Evolutionary conservation across 2,888 invertebrate species (phyloP).

Genomic region (Oligia latruncula): DNA sequence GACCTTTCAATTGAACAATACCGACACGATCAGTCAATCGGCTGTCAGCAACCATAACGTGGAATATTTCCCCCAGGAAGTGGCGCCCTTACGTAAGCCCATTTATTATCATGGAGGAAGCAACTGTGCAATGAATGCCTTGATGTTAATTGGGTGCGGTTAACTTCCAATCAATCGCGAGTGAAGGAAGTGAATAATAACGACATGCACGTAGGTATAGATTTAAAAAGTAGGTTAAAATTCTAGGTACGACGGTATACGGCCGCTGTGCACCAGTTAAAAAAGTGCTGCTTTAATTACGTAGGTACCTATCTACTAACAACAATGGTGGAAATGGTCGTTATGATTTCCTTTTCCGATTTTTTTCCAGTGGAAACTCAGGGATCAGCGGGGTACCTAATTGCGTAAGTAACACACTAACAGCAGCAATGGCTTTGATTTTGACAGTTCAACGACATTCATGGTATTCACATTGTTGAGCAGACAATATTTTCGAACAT

Average conservation of each 20-base stretch:
- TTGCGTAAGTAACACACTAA: no score
- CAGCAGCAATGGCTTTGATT: background rate
- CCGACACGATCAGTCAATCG: conserved; percentile 39
- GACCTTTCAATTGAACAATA: background rate
- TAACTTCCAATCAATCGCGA: conserved; percentile 50
- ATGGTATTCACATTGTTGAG: no score
- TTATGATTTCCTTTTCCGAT: background rate
- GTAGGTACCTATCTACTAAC: background rate
- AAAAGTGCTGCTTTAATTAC: background rate
- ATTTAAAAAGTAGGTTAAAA: conserved; percentile 14
- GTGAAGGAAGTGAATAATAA: conserved; percentile 36
- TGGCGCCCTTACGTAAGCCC: conserved; percentile 46
- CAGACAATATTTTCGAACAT: no score
- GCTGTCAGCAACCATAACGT: conserved; percentile 20
- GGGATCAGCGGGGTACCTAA: no score
- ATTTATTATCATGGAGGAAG: conserved; percentile 53
- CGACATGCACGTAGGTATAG: conserved; percentile 21
- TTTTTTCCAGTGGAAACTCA: background rate
- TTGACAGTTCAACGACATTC: background rate
- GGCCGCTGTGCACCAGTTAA: background rate
- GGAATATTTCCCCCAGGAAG: conserved; percentile 49
- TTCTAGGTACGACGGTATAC: background rate
- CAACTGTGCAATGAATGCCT: conserved; percentile 35
- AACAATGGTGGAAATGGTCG: background rate
- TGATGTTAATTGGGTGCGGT: conserved; percentile 46